Base-by-base conservation (phyloP, 2,888 invertebrate genomes). In the Agrotis clavis region DNA sequence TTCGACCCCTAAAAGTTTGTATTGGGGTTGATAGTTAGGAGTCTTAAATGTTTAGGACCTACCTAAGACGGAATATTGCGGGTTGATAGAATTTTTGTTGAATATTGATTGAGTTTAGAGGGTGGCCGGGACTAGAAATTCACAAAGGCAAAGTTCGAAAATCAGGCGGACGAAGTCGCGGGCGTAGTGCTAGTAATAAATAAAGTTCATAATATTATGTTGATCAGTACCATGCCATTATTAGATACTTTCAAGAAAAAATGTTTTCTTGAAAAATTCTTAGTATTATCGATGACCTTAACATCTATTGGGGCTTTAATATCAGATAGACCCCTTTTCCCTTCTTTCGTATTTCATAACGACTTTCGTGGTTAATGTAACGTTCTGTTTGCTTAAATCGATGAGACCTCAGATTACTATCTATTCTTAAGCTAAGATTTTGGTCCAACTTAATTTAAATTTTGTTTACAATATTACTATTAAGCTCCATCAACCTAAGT, bases 401-500 rank as follows among this genome's bases (percentile, higher is more conserved):
- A 30, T 41, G 19, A 56, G 4, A 14, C 14, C 18, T 68, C 30
- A 19, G 41, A 77, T 76, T n/a, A 35, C 35, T 56, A 65, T 56
- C 48, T 51, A 30, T 66, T 48, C 21, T 30, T 65, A 68, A 68
- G 69, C 4, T 48, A 81, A 65, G 54, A 57, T 65, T 65, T 65
- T 11, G 30, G 21, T 30, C 6, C 14, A 81, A 64, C 16, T 82
- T 67, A 91, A 91, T 90, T 89, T 79, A 86, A 90, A 91, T 91
- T 91, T 89, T 86, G 87, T 90, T 90, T 88, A 90, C 86, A 90
- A 88, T 90, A 89, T 84, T 89, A 91, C 90, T 90, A 90, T 90
- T 88, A 90, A 90, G 88, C 89, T 89, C 87, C 90, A 89, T 91
- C 90, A 90, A 88, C 84, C 86, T 90, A 91, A 93, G 89, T 90